Percentiles rank a stretch among this genome's conserved stretches.
phyloP scores from a whole-genome alignment of 2,888 invertebrate species.

The Philonicus albiceps region DNA sequence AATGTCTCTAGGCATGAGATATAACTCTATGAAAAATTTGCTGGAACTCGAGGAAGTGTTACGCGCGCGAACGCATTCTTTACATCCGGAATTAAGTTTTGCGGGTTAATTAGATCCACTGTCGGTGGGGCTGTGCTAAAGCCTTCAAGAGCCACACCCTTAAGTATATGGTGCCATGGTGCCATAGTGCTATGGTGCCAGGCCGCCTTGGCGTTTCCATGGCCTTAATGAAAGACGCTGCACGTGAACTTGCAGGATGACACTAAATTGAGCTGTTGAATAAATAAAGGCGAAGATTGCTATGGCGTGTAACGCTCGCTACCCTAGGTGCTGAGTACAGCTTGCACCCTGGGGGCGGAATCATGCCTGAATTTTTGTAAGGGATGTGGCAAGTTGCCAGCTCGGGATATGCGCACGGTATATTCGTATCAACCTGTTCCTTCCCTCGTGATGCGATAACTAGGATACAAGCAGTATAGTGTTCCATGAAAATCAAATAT shows the following conservation, averaged over 20 bases:
- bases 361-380: not conserved
- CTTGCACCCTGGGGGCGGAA: not conserved
- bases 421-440: conserved; percentile 22
- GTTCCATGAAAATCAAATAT: conserved; percentile 1
- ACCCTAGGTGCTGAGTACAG: not conserved
- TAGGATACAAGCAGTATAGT: not conserved
- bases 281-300: conserved; percentile 28
- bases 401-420: not conserved
- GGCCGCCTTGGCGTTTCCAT: not conserved
- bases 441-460: not conserved
- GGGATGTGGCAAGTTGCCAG: conserved; percentile 14
- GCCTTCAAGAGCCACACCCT: not conserved
- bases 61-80: not conserved
- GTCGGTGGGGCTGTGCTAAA: not conserved
- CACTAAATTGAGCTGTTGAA: conserved; percentile 24
- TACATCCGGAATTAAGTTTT: not conserved
- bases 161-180: not conserved
- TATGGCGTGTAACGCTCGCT: not conserved
- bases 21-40: not conserved
- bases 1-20: not conserved
- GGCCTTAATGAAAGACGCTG: not conserved
- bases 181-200: not conserved
- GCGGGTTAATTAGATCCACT: not conserved
- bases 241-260: not conserved
- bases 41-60: not conserved